Evolutionary conservation across 2,113 vertebrate genomes (phyloP), one percentile per base, ranked within the genome.

Genomic region (Pedionomus torquatus): DNA sequence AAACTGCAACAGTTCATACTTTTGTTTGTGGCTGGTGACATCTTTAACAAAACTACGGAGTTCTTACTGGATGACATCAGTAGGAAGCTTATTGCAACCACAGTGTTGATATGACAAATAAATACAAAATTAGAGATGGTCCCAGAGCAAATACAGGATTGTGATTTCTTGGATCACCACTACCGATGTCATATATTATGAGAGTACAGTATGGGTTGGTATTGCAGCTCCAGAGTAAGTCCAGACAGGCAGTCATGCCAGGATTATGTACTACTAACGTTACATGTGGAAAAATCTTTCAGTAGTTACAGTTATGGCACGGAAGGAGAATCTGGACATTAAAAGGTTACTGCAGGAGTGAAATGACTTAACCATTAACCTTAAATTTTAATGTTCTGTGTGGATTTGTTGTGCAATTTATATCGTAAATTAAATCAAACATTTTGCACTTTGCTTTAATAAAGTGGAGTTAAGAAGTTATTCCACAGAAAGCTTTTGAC

Each of bases 1-100:
- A 94, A 87, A 58, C 64, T 93, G 31, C 39, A 89, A 3, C 52
- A 69, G 60, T 72, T 96, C 39, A 79, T 55, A 51, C 31, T 96
- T 93, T 57, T 95, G 43, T 95, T 95, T 95, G 89, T 84, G 90
- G 31, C 83, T 90, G 49, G 63, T 96, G 91, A 86, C 81, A 97
- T 92, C 75, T 68, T 83, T 61, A 89, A 82, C 55, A 87, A 83
- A 90, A 70, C 17, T 90, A 51, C 83, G n/a, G n/a, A 64, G 30
- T 31, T 89, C 71, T 91, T 93, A 74, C 57, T 89, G 65, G 37
- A 46, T 95, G 66, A 94, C 61, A 96, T 90, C 58, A 72, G 80
- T 81, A 87, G 71, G 72, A 77, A 87, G 75, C 55, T 54, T 81
- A 96, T 76, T 69, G 77, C 77, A 90, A 81, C 80, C 74, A 65